These are phyloP conservation scores for Caenorhabditis sp. DNA, from an alignment of 2,888 invertebrate species.

Conservation along the genomic window DNA sequence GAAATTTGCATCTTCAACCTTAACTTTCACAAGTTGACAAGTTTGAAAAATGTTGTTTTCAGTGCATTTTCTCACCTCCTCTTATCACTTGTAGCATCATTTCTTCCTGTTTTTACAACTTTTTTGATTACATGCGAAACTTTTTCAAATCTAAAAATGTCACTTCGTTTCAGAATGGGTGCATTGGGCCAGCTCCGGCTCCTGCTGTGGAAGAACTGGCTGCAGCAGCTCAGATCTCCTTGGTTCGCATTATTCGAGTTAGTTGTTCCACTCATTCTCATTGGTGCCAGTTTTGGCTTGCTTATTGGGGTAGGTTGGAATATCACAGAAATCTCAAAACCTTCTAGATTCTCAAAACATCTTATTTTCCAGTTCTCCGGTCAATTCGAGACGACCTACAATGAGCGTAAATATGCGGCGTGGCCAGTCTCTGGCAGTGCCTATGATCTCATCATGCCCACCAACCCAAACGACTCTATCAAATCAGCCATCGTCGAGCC, in stretches of 20 bases:
- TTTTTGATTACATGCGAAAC: background rate
- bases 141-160: background rate
- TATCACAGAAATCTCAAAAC: too few relatives aligned
- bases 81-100: too few relatives aligned
- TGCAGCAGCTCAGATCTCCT: conserved; percentile 73
- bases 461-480: conserved; percentile 54
- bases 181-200: conserved; percentile 78
- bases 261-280: conserved; percentile 77
- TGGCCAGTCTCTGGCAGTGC: conserved; percentile 76
- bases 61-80: background rate
- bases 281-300: conserved; percentile 77
- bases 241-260: conserved; percentile 79
- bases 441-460: conserved; percentile 73
- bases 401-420: conserved; percentile 58
- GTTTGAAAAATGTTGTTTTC: too few relatives aligned
- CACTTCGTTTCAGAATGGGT: conserved; percentile 71
- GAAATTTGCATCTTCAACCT: too few relatives aligned
- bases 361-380: conserved; percentile 72
- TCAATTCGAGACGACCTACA: conserved; percentile 72
- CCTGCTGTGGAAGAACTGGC: conserved; percentile 80
- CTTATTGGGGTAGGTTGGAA: conserved; percentile 76
- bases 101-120: background rate
- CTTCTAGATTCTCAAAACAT: too few relatives aligned
- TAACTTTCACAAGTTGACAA: too few relatives aligned
- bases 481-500: conserved; percentile 67